Percentiles rank a stretch among this genome's conserved stretches.
Conservation (phyloP, 2,797 vertebrate species). For the Aeoliscus strigatus region DNA sequence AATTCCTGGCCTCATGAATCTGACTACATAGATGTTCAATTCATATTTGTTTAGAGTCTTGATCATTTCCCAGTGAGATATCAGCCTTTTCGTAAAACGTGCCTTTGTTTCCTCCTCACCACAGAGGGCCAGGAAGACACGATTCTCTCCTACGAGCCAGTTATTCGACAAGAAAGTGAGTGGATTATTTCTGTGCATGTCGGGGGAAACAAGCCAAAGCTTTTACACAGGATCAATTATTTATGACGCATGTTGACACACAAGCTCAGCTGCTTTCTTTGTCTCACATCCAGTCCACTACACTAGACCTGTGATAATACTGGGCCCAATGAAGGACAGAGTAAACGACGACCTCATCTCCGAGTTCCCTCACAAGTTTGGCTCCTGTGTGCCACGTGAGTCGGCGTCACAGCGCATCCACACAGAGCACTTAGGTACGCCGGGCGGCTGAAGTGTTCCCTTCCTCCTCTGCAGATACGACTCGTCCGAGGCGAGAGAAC, state of each 20-base stretch:
- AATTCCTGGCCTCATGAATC: no score
- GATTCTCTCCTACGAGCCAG: slow-evolving; percentile 96
- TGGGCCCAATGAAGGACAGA: slow-evolving; percentile 97
- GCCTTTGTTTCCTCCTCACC: slow-evolving; percentile 39
- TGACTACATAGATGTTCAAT: no score
- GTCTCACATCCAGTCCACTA: slow-evolving; percentile 84
- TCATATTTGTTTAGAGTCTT: no score
- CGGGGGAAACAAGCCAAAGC: neutral
- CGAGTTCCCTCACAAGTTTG: slow-evolving; percentile 98
- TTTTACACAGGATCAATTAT: neutral
- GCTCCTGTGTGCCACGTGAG: slow-evolving; percentile 98
- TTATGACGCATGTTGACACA: neutral
- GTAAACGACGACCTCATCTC: slow-evolving; percentile 98
- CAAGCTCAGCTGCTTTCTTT: neutral
- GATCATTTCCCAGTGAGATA: no score
- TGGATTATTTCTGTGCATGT: slow-evolving; percentile 25
- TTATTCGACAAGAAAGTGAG: slow-evolving; percentile 98
- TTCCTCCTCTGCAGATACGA: slow-evolving; percentile 82
- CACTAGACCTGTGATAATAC: slow-evolving; percentile 93
- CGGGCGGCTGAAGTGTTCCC: neutral
- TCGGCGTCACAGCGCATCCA: slow-evolving; percentile 19
- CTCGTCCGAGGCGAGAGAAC: slow-evolving; percentile 89
- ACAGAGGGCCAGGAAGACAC: slow-evolving; percentile 97
- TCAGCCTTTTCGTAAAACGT: no score
- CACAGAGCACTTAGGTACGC: neutral